Evolutionary conservation across 64 coral and sea anemone genomes (phyloP).

Genomic region (Porites lutea): DNA sequence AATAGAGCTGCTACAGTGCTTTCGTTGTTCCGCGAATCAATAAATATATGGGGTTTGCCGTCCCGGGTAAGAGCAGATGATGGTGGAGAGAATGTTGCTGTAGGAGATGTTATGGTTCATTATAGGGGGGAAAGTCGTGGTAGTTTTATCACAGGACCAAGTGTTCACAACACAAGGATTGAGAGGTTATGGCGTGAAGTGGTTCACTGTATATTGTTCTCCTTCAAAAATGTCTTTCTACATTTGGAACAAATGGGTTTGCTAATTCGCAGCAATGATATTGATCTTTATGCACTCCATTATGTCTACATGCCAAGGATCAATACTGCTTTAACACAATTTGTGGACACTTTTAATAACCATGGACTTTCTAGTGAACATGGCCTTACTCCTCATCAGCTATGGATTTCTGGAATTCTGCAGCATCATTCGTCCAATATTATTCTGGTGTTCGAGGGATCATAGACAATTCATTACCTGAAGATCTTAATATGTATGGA

Average conservation of each 20-base stretch:
- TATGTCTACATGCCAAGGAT: slow-evolving; percentile 79
- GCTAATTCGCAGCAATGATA: not conserved
- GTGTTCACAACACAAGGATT: slow-evolving; percentile 5
- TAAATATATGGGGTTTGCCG: slow-evolving; percentile 56
- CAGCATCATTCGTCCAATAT: too few species aligned
- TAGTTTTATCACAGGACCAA: not conserved
- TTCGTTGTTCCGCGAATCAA: slow-evolving; percentile 35
- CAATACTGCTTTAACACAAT: slow-evolving; percentile 64
- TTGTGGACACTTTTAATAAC: slow-evolving; percentile 88
- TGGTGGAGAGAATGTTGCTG: slow-evolving; percentile 37
- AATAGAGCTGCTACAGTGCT: slow-evolving; percentile 48
- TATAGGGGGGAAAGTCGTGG: not conserved
- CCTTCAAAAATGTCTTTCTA: not conserved
- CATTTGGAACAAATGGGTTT: slow-evolving; percentile 71
- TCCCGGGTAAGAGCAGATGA: slow-evolving; percentile 57
- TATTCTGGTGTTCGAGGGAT: too few species aligned
- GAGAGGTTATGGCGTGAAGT: slow-evolving; percentile 6
- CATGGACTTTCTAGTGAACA: slow-evolving; percentile 79
- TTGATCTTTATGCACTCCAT: not conserved
- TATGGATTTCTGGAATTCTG: slow-evolving; percentile 84
- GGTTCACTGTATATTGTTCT: not conserved
- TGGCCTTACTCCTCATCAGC: slow-evolving; percentile 70
- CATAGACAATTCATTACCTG: too few species aligned
- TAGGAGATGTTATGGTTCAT: slow-evolving; percentile 37
- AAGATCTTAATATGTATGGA: too few species aligned